A percentile compares a stretch with the other conserved stretches of the same genome.
These are phyloP conservation scores for Sciurus niger DNA, from an alignment of 2,113 vertebrate genomes.

Conservation along the genomic window DNA sequence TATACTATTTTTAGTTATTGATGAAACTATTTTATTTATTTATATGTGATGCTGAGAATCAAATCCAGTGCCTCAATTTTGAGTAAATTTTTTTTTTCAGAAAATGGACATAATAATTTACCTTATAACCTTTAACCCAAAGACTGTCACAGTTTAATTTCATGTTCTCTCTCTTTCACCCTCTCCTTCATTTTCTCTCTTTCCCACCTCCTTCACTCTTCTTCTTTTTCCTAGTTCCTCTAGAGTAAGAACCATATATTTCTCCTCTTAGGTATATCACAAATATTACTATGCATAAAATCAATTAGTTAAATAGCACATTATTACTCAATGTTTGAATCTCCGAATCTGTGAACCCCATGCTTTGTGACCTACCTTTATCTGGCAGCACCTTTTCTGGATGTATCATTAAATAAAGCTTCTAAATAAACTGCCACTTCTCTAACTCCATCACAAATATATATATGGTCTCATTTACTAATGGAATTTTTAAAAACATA, in stretches of 20 bases:
- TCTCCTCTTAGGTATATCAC: not conserved
- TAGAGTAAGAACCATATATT: not conserved
- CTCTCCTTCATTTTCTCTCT: not conserved
- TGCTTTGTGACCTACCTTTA: not conserved
- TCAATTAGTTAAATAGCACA: not conserved
- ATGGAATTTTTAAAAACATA: not conserved
- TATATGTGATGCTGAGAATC: no score
- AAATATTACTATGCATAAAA: not conserved
- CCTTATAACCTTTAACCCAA: not conserved
- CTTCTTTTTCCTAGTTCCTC: not conserved
- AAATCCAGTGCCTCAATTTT: not conserved
- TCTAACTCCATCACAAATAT: not conserved
- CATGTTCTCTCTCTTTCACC: not conserved
- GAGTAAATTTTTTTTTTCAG: not conserved
- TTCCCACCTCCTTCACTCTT: fast-evolving
- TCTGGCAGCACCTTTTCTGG: not conserved
- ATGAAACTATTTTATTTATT: no score
- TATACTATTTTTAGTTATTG: no score
- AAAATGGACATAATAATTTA: not conserved
- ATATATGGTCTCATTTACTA: not conserved
- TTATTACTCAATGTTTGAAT: not conserved
- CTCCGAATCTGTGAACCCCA: not conserved
- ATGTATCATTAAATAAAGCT: not conserved
- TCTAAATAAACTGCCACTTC: not conserved
- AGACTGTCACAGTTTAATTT: not conserved